Conservation (phyloP, 2,888 invertebrate genomes). For the Tenthredo livida region DNA sequence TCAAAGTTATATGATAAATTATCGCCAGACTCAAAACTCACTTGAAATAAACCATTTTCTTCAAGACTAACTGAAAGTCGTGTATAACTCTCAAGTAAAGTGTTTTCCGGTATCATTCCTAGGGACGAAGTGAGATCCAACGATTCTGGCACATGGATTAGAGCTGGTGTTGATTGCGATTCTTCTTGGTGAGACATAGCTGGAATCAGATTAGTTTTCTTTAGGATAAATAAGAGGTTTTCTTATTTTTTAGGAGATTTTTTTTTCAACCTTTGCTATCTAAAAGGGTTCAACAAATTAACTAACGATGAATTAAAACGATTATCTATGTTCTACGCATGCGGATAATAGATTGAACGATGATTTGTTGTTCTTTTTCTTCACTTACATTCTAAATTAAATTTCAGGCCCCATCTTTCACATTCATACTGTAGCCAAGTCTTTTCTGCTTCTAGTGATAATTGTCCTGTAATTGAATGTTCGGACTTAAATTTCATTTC, state of each 20-base stretch:
- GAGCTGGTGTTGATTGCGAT: conserved; percentile 93
- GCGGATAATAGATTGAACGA: conserved; percentile 19
- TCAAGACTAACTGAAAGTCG: conserved; percentile 93
- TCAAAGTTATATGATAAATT: neutral
- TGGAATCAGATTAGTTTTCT: conserved; percentile 70
- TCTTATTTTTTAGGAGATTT: conserved; percentile 6
- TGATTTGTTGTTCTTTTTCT: neutral
- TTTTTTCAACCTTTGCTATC: neutral
- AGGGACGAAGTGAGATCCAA: conserved; percentile 83
- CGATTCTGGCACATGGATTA: conserved; percentile 85
- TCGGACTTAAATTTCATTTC: conserved; percentile 11
- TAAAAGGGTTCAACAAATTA: neutral
- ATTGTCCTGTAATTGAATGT: conserved; percentile 83
- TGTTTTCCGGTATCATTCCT: conserved; percentile 93
- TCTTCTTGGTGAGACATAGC: conserved; percentile 92
- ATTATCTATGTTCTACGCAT: neutral
- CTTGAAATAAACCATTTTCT: conserved; percentile 88
- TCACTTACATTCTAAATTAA: conserved; percentile 88
- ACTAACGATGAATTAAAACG: neutral
- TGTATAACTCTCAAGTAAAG: conserved; percentile 91
- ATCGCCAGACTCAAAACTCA: conserved; percentile 73
- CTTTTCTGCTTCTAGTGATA: conserved; percentile 92
- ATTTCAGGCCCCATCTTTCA: conserved; percentile 92
- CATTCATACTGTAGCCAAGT: conserved; percentile 95
- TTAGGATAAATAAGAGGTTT: neutral